Evolutionary conservation across 2,888 invertebrate species (phyloP), one percentile per base, ranked within the genome.

Genomic region (Micoletzkya japonica): DNA sequence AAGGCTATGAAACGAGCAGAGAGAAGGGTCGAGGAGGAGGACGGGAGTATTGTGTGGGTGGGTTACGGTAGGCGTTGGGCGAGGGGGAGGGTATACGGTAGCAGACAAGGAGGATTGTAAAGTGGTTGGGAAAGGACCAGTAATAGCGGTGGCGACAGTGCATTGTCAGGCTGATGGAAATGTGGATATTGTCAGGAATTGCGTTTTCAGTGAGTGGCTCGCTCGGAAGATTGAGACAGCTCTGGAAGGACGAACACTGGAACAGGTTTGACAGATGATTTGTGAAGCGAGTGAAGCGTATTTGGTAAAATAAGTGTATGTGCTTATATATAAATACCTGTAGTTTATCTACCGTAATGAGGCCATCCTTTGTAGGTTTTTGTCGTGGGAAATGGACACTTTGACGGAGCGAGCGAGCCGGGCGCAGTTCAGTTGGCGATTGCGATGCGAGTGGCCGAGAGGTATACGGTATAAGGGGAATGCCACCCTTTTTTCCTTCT

Each of bases 311-410:
- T n/a, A n/a, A n/a, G n/a, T n/a, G n/a, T n/a, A n/a, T n/a, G n/a
- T n/a, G n/a, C n/a, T n/a, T n/a, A n/a, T n/a, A n/a, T n/a, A n/a
- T n/a, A n/a, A n/a, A n/a, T n/a, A n/a, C n/a, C n/a, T n/a, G n/a
- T n/a, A n/a, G n/a, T n/a, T n/a, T n/a, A n/a, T n/a, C n/a, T n/a
- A n/a, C n/a, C n/a, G n/a, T n/a, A n/a, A n/a, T n/a, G n/a, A n/a
- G n/a, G 7, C 20, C 58, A 34, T 59, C 37, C 37, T n/a, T 52
- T n/a, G 1, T 36, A 61, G 61, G 70, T 77, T n/a, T 63, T 70
- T n/a, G 28, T 77, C 20, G 37, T 79, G 10, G 79, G 79, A 56
- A 79, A 79, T 50, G 79, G 79, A 1, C 75, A 79, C 71, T 79
- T 79, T 67, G 77, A 79, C 56, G 64, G 71, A 7, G 30, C 56